Conservation (phyloP, 2,113 vertebrate genomes). For the Ciconia boyciana region DNA sequence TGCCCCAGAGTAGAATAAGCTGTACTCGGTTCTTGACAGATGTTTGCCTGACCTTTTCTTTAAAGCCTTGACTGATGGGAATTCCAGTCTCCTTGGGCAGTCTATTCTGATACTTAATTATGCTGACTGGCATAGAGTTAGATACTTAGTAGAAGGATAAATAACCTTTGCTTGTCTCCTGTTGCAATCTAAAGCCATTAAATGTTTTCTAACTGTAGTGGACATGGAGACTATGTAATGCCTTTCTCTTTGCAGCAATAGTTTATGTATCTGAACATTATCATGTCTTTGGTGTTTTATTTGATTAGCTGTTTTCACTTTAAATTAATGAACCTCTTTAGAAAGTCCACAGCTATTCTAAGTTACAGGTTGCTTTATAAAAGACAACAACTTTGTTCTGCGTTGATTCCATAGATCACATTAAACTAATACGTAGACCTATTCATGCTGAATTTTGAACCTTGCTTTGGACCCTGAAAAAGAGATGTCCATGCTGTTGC, state of each 20-base stretch:
- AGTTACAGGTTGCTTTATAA: background rate
- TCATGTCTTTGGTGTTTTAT: background rate
- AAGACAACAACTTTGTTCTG: background rate
- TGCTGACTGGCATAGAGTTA: background rate
- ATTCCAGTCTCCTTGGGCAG: constrained; percentile 7
- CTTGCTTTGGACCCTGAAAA: background rate
- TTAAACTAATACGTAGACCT: background rate
- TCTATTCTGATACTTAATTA: constrained; percentile 9
- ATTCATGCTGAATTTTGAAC: background rate
- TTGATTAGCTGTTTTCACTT: background rate
- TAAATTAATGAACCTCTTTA: background rate
- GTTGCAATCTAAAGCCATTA: background rate
- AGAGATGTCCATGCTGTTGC: background rate
- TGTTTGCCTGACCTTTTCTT: constrained; percentile 36
- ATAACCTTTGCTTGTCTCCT: background rate
- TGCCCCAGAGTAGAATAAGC: constrained; percentile 17
- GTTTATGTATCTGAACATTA: background rate
- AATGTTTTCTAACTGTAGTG: background rate
- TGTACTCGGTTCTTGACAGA: background rate
- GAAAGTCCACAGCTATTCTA: background rate
- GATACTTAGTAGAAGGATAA: background rate
- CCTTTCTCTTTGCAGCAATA: background rate
- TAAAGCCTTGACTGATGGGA: background rate
- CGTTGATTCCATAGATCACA: background rate
- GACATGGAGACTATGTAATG: background rate